These are phyloP conservation scores for Anastrepha ludens DNA, from an alignment of 1,140 invertebrate genomes.

Conservation along the genomic window DNA sequence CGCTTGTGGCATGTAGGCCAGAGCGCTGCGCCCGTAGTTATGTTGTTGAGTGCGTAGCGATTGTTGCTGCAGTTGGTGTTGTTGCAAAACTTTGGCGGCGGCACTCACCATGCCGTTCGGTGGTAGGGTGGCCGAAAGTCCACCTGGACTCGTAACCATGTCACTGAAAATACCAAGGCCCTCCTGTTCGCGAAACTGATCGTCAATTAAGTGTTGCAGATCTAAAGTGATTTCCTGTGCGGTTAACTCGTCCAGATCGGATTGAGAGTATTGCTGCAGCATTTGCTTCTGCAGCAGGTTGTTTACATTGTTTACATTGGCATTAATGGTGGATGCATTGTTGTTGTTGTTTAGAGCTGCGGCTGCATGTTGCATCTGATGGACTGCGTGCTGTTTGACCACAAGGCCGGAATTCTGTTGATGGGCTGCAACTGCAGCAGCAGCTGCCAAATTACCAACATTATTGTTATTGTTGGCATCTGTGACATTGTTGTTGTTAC, in stretches of 20 bases:
- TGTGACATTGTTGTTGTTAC: conserved; percentile 65
- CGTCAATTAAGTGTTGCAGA: conserved; percentile 91
- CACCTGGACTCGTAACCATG: conserved; percentile 81
- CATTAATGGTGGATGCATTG: conserved; percentile 64
- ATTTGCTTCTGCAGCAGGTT: conserved; percentile 74
- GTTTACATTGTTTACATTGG: conserved; percentile 71
- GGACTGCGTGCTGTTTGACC: conserved; percentile 69
- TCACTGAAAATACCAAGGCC: conserved; percentile 84
- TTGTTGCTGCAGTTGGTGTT: conserved; percentile 67
- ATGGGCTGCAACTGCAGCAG: conserved; percentile 57
- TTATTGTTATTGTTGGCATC: conserved; percentile 72
- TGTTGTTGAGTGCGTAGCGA: conserved; percentile 70
- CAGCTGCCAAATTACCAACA: conserved; percentile 61
- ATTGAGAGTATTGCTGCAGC: conserved; percentile 81
- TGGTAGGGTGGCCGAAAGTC: conserved; percentile 75
- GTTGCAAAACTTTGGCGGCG: conserved; percentile 73
- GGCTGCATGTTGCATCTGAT: conserved; percentile 73
- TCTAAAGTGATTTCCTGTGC: conserved; percentile 92
- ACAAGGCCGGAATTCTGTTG: conserved; percentile 66
- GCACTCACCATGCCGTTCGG: conserved; percentile 70
- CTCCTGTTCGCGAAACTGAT: conserved; percentile 87
- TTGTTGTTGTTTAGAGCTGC: conserved; percentile 71
- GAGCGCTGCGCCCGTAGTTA: conserved; percentile 79
- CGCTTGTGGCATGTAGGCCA: conserved; percentile 92
- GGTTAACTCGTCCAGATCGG: conserved; percentile 89